Base-by-base conservation (phyloP, 1,140 invertebrate genomes). In the Cardiocondyla obscurior region DNA sequence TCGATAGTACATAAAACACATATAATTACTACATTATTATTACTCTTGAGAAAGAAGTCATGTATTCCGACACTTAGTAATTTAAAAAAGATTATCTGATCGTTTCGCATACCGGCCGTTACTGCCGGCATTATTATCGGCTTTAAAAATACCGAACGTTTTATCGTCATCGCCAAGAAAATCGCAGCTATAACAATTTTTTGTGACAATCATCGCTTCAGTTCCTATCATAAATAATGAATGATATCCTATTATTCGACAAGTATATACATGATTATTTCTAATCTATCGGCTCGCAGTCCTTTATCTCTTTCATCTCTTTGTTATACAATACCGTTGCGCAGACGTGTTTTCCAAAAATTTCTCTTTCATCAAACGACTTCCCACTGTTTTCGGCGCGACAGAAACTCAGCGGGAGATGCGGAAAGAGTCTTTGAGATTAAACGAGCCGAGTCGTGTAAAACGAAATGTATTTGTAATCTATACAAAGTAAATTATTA, bases 1-100 rank as follows among this genome's bases (percentile, higher is more conserved):
- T n/a, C 46, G 33, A 67, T 36, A 65, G 22, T 39, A 49, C 14
- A 1, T 67, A 67, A 69, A 67, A 14, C 42, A 42, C 49, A 53
- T 19, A 53, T 53, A 69, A 69, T 67, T 42, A 53, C 22, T 3
- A 28, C 46, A 25, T 77, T 44, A 77, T 65, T 64, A 65, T 69
- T 53, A n/a, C 46, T 55, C 16, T 19, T 64, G 19, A n/a, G n/a
- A 60, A 53, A 25, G 12, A 30, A 79, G n/a, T 69, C 33, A 22
- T 6, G 55, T 39, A 14, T 19, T 67, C 46, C 25, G 1, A 16
- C 16, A 39, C 22, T 30, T 39, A 7, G 22, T 39, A 53, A 58
- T 57, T 46, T 60, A 30, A 60, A 28, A 73, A 36, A 62, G 12
- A 46, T n/a, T 28, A 28, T 46, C 16, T 28, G 55, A 74, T 30